phyloP scores from a whole-genome alignment of 2,888 invertebrate genomes.

The Limnephilus auricula region DNA sequence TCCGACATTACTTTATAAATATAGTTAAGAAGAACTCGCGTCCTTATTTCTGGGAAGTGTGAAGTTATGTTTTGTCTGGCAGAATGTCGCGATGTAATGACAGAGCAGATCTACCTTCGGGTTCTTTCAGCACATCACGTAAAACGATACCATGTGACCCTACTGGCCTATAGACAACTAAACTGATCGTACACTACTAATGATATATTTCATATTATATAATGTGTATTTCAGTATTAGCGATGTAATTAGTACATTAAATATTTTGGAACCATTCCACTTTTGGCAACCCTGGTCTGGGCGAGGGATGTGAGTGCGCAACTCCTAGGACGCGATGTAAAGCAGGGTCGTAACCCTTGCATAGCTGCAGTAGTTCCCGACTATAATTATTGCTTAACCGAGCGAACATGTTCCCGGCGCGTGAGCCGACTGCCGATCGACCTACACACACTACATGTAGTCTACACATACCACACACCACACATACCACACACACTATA shows the following conservation, averaged over 20 bases:
- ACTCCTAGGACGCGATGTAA: constrained; percentile 48
- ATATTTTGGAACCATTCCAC: neutral
- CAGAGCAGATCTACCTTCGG: too few relatives aligned
- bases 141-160: too few relatives aligned
- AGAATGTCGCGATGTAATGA: too few relatives aligned
- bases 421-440: constrained; percentile 50
- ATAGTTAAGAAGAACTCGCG: too few relatives aligned
- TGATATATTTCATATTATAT: too few relatives aligned
- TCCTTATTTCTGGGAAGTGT: too few relatives aligned
- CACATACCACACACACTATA: too few relatives aligned
- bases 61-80: too few relatives aligned
- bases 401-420: constrained; percentile 55
- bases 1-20: too few relatives aligned
- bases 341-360: constrained; percentile 47
- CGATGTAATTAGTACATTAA: neutral
- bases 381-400: constrained; percentile 63
- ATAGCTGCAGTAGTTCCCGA: constrained; percentile 38
- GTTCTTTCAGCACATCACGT: too few relatives aligned
- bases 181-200: too few relatives aligned
- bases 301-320: constrained; percentile 20
- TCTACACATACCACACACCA: neutral
- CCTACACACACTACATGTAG: neutral
- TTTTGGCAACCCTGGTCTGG: constrained; percentile 12
- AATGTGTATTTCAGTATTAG: neutral
- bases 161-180: too few relatives aligned